Evolutionary conservation across 2,888 invertebrate genomes (phyloP).

Genomic region (Myopa tessellatipennis): DNA sequence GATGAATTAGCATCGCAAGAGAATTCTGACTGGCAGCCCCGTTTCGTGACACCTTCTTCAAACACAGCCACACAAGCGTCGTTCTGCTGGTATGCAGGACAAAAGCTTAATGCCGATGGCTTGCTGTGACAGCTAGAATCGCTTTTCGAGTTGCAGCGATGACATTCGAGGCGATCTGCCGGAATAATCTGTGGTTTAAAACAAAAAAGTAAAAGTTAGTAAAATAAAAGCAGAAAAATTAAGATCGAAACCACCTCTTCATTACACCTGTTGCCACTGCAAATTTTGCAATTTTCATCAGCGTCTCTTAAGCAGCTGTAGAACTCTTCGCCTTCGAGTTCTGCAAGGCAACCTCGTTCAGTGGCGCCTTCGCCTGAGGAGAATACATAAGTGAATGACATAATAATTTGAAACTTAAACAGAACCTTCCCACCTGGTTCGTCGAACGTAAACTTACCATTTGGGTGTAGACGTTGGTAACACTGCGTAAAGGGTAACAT

Average conservation of each 20-base stretch:
- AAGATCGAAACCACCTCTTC: conserved; percentile 39
- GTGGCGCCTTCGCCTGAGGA: conserved; percentile 56
- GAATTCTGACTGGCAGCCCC: conserved; percentile 51
- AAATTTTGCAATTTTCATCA: conserved; percentile 50
- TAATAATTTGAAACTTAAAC: no score
- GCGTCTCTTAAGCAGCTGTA: conserved; percentile 53
- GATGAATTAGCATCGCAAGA: conserved; percentile 40
- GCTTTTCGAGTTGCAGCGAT: conserved; percentile 49
- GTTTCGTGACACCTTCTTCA: conserved; percentile 48
- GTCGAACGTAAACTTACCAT: conserved; percentile 48
- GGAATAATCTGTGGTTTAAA: conserved; percentile 39
- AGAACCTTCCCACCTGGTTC: background rate
- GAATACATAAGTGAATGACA: background rate
- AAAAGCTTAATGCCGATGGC: conserved; percentile 44
- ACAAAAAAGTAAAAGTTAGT: background rate
- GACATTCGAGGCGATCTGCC: conserved; percentile 48
- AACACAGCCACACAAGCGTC: conserved; percentile 49
- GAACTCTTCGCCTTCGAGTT: conserved; percentile 43
- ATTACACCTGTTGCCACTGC: conserved; percentile 56
- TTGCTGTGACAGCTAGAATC: conserved; percentile 45
- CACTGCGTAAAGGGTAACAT: conserved; percentile 56
- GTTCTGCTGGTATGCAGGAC: conserved; percentile 44
- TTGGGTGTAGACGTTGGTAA: conserved; percentile 49
- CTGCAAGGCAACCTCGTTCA: conserved; percentile 57
- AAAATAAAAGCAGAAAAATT: background rate